A percentile compares a stretch with the other conserved stretches of the same genome.
phyloP scores from a whole-genome alignment of 2,797 vertebrate genomes.

The Sphenodon punctatus region DNA sequence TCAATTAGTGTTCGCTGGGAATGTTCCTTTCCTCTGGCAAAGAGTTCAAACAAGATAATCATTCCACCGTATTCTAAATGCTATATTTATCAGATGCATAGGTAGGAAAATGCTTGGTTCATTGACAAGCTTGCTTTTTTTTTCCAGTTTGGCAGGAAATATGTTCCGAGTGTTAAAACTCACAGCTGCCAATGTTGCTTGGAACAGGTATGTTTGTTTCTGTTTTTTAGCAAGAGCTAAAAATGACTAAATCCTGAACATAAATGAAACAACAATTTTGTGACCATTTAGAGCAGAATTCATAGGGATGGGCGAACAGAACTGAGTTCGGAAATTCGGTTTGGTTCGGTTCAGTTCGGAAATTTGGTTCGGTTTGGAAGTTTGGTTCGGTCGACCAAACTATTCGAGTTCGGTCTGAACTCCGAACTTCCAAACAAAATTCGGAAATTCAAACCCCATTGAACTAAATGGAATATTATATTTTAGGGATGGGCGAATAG shows the following conservation, averaged over 20 bases:
- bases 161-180: neutral
- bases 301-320: too few relatives aligned
- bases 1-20: conserved; percentile 38
- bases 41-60: conserved; percentile 21
- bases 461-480: too few relatives aligned
- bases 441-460: too few relatives aligned
- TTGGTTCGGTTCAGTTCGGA: too few relatives aligned
- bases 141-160: conserved; percentile 36
- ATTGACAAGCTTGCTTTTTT: conserved; percentile 26
- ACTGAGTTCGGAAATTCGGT: too few relatives aligned
- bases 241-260: conserved; percentile 22
- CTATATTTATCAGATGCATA: conserved; percentile 29
- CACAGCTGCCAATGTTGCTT: conserved; percentile 1
- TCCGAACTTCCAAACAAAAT: too few relatives aligned
- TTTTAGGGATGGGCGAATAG: too few relatives aligned
- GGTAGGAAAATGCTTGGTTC: conserved; percentile 22
- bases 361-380: too few relatives aligned
- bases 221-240: conserved; percentile 8
- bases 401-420: too few relatives aligned
- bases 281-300: conserved; percentile 11
- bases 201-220: conserved; percentile 1
- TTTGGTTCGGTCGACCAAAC: too few relatives aligned
- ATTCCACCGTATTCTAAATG: conserved; percentile 17
- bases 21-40: neutral
- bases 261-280: too few relatives aligned